Conservation (phyloP, 2,113 vertebrate species). For the Tachycineta bicolor region DNA sequence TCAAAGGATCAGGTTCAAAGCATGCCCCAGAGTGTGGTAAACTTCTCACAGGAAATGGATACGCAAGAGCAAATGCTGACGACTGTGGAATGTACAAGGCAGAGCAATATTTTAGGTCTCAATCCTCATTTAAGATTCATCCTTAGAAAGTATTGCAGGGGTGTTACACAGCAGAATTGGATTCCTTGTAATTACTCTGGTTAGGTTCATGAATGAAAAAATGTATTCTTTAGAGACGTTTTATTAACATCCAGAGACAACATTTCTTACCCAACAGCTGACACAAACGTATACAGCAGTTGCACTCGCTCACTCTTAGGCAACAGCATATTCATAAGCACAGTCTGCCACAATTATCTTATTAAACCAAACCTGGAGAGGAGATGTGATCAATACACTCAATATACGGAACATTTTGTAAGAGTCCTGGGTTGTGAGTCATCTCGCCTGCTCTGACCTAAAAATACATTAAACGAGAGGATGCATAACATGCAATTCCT, state of each 20-base stretch:
- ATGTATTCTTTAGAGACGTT: background rate
- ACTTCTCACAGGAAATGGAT: conserved; percentile 54
- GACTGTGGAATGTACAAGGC: conserved; percentile 14
- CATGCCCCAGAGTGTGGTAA: conserved; percentile 24
- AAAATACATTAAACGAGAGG: background rate
- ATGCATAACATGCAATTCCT: background rate
- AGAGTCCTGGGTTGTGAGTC: background rate
- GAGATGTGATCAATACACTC: background rate
- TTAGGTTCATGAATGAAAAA: conserved; percentile 40
- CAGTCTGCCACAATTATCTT: background rate
- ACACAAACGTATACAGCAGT: background rate
- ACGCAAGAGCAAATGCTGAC: conserved; percentile 27
- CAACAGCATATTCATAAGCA: background rate
- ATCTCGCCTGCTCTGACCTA: conserved; percentile 16
- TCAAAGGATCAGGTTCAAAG: conserved; percentile 56
- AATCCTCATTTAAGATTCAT: conserved; percentile 32
- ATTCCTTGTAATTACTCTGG: conserved; percentile 40
- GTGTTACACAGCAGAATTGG: conserved; percentile 34
- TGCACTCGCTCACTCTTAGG: rapidly evolving
- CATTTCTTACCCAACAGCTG: background rate
- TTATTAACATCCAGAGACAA: conserved; percentile 1
- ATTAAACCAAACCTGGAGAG: background rate
- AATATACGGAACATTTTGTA: background rate
- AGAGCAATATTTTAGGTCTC: conserved; percentile 34
- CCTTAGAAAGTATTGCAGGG: background rate